Base-by-base conservation (phyloP, 2,797 vertebrate genomes). In the Pseudomugil gertrudae region DNA sequence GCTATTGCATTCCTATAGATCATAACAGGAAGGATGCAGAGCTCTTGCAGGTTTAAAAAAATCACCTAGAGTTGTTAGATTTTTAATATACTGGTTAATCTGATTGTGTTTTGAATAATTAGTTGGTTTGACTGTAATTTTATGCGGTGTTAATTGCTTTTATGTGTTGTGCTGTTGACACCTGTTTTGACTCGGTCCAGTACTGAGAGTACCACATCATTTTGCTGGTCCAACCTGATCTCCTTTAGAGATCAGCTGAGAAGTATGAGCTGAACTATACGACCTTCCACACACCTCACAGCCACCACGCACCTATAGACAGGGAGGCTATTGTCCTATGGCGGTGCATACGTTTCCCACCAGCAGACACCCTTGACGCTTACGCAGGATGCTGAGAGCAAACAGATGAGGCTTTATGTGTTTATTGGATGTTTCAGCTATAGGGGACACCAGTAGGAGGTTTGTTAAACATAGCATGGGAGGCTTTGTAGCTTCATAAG, bases 211-310 rank as follows among this genome's bases (percentile, higher is more conserved):
- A 50, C 26, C n/a, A 14, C 21, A 15, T 15, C 13, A 29, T 40
- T 72, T 35, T 47, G 30, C 65, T 60, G 11, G 59, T 66, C 61
- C n/a, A 69, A 71, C 75, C 61, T 13, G 21, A 82, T 85, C 43
- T 6, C 74, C 61, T 45, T 58, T 23, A 7, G 7, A 36, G 17
- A 24, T 67, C 47, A 30, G 57, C 51, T 74, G 26, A 3, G 6
- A 72, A 72, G 68, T 48, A 27, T 50, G 59, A 67, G 14, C 1
- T 17, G 2, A 11, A 21, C 38, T 67, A 15, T 51, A 58, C 17
- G 36, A 14, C 36, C 30, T 38, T 47, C 68, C 29, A 23, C 1
- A 9, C 21, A 2, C 15, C 7, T 15, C 33, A 21, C 53, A 32
- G 13, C 23, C 48, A 13, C 26, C 24, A 17, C 7, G 24, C 48